Base-by-base conservation (phyloP, 2,888 invertebrate genomes). In the Orthonevra nobilis region DNA sequence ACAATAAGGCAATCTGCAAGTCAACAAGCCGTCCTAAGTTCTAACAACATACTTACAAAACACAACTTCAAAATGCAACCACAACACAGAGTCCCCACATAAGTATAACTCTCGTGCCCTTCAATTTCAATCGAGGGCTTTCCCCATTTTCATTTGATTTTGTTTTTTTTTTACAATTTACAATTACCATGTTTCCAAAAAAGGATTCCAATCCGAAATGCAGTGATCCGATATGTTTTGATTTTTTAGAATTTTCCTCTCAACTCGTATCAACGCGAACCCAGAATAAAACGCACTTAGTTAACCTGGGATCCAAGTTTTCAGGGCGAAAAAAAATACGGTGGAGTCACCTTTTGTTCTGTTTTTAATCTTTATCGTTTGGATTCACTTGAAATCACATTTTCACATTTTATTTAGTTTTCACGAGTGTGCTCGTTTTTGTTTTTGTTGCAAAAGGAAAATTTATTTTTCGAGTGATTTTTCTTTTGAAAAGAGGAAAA, bases 221-320 rank as follows among this genome's bases (percentile, higher is more conserved):
- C 23, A 23, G 3, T 23, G n/a, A 14, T 19, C 6, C 6, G 17
- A 14, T 12, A 26, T 46, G 19, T 19, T 38, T 38, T n/a, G n/a
- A 36, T 28, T 56, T 38, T 7, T 36, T 44, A 38, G 1, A 10
- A 17, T n/a, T 20, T 50, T 40, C 23, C 30, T 36, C 50, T 48
- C n/a, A 26, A 60, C 28, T 17, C 19, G 17, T 3, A 30, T 1
- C 20, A 15, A 48, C 40, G 42, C 26, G 15, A 54, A 68, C 17
- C 56, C 14, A 9, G 20, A 58, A 66, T 38, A 42, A 63, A 69
- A 69, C 75, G 69, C 63, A 75, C 69, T 75, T 63, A 38, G 50
- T 9, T 30, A 36, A 54, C 40, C 26, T 56, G 9, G 38, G 26
- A n/a, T 52, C 26, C 9, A 52, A 66, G 30, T 17, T 50, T 64